phyloP scores from a whole-genome alignment of 2,797 vertebrate species.

The Tarsius wallacei region DNA sequence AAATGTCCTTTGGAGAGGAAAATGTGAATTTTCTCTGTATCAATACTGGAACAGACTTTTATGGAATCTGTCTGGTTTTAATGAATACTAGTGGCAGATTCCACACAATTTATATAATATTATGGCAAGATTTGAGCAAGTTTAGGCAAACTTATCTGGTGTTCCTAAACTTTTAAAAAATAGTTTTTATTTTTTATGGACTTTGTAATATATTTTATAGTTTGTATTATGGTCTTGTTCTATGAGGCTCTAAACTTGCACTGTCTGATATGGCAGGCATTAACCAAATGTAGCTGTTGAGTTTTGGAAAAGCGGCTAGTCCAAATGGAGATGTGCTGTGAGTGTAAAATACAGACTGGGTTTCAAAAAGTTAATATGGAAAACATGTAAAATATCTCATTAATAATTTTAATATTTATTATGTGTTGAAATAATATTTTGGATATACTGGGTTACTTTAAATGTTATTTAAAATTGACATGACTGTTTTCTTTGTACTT shows the following conservation, averaged over 20 bases:
- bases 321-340: background rate
- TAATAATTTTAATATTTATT: background rate
- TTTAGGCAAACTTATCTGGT: background rate
- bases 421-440: background rate
- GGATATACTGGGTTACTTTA: background rate
- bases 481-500: background rate
- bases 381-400: background rate
- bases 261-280: background rate
- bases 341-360: background rate
- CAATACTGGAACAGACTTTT: background rate
- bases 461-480: background rate
- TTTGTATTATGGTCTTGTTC: background rate
- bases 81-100: background rate
- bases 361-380: background rate
- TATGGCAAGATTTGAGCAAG: background rate
- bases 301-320: background rate
- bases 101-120: background rate
- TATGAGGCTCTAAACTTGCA: background rate
- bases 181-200: background rate
- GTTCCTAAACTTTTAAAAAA: background rate
- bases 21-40: background rate
- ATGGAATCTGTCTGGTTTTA: background rate
- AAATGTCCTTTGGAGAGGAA: background rate
- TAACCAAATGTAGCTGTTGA: background rate
- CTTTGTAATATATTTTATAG: background rate